Evolutionary conservation across 2,113 vertebrate genomes (phyloP).

Genomic region (Henicopernis longicauda): DNA sequence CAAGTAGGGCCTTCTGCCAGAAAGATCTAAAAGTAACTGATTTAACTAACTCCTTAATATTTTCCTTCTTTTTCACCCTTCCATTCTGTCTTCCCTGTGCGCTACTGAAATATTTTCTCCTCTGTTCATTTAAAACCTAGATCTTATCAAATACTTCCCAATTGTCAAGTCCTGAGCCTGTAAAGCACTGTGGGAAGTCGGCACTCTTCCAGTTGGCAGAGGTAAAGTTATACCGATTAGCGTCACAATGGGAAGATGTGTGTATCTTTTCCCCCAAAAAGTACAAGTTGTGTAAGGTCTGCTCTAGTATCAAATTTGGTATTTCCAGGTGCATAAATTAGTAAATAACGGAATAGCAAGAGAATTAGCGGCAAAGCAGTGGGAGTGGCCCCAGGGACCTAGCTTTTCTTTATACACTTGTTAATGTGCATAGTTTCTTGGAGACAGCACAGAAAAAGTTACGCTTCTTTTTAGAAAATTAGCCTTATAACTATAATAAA

Average conservation of each 20-base stretch:
- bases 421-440: background rate
- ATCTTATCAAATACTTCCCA: conserved; percentile 79
- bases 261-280: background rate
- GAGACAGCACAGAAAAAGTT: background rate
- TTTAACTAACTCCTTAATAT: background rate
- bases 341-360: background rate
- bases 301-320: background rate
- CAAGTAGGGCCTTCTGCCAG: background rate
- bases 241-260: background rate
- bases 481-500: background rate
- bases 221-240: conserved; percentile 64
- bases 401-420: background rate
- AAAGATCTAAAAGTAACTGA: background rate
- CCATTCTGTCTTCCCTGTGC: background rate
- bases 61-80: background rate
- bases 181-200: conserved; percentile 81
- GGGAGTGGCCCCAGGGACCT: background rate
- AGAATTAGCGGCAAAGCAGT: background rate
- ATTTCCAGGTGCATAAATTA: background rate
- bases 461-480: background rate
- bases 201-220: conserved; percentile 84
- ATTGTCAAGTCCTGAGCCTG: conserved; percentile 73
- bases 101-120: conserved; percentile 13
- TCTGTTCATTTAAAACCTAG: conserved; percentile 66
- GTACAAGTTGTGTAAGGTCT: background rate